These are phyloP conservation scores for Xylota sylvarum DNA, from an alignment of 2,888 invertebrate genomes.

Conservation along the genomic window DNA sequence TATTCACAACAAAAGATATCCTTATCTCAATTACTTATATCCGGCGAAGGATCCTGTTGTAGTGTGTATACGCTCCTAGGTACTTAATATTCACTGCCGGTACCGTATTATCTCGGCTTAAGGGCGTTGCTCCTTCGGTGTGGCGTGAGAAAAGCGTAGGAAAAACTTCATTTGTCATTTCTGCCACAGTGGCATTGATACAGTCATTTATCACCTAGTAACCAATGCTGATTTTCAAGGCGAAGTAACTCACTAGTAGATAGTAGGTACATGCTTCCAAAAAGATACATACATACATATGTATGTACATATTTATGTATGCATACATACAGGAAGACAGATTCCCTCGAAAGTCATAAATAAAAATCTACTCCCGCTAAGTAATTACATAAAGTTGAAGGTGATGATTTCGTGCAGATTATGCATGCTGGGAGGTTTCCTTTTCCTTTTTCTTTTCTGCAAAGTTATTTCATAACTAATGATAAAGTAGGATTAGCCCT, in stretches of 20 bases:
- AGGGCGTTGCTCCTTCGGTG: constrained; percentile 43
- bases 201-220: constrained; percentile 73
- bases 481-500: constrained; percentile 63
- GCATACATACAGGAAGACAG: constrained; percentile 24
- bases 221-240: constrained; percentile 67
- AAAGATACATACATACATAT: not conserved
- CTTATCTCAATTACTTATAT: constrained; percentile 75
- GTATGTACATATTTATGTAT: not conserved
- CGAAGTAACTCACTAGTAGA: constrained; percentile 13
- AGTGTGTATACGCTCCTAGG: constrained; percentile 43
- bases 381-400: constrained; percentile 76
- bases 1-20: constrained; percentile 72
- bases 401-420: constrained; percentile 74
- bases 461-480: constrained; percentile 57
- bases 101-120: constrained; percentile 64
- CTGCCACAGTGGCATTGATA: constrained; percentile 75
- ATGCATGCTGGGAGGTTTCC: constrained; percentile 56
- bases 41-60: constrained; percentile 46
- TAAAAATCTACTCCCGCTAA: constrained; percentile 70
- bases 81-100: constrained; percentile 73
- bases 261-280: not conserved
- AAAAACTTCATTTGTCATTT: constrained; percentile 74
- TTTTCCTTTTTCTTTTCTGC: not conserved
- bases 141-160: not conserved
- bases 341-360: constrained; percentile 71